Conservation (phyloP, 30 jellyfish, hydroid and myxozoan genomes). For the Nemopilema nomurai region DNA sequence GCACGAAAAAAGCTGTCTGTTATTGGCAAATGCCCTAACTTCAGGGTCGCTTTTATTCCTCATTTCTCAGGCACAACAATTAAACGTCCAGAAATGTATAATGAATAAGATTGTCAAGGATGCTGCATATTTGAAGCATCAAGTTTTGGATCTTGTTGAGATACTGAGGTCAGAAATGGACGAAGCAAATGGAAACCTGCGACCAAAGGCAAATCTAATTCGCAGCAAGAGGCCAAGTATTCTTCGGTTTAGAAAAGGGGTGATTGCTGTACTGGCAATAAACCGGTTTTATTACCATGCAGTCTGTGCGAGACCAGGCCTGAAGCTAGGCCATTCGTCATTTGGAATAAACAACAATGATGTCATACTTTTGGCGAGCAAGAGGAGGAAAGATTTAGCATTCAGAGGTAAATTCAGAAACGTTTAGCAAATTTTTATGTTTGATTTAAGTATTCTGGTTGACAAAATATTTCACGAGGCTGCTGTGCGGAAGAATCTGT, state of each 20-base stretch:
- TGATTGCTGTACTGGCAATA: constrained; percentile 62
- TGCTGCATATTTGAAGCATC: constrained; percentile 23
- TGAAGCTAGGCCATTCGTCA: not conserved
- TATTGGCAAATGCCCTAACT: constrained; percentile 36
- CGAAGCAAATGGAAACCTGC: constrained; percentile 21
- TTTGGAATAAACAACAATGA: not conserved
- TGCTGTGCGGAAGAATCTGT: too few relatives aligned
- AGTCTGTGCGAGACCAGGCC: not conserved
- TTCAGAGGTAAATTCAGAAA: constrained; percentile 32
- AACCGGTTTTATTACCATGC: constrained; percentile 54
- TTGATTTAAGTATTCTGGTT: too few relatives aligned
- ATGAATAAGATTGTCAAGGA: constrained; percentile 8
- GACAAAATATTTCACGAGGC: too few relatives aligned
- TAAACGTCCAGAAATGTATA: constrained; percentile 10
- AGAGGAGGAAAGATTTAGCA: not conserved
- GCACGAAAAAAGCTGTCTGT: constrained; percentile 37
- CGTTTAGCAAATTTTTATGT: too few relatives aligned
- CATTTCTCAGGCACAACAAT: not conserved
- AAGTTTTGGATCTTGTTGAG: constrained; percentile 27
- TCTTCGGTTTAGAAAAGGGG: constrained; percentile 67
- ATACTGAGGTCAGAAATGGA: constrained; percentile 68
- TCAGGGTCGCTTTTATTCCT: constrained; percentile 39
- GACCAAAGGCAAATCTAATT: constrained; percentile 17
- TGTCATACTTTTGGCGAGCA: not conserved
- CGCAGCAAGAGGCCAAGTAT: constrained; percentile 28